Evolutionary conservation across 2,113 vertebrate species (phyloP).

Genomic region (Semicossyphus pulcher): DNA sequence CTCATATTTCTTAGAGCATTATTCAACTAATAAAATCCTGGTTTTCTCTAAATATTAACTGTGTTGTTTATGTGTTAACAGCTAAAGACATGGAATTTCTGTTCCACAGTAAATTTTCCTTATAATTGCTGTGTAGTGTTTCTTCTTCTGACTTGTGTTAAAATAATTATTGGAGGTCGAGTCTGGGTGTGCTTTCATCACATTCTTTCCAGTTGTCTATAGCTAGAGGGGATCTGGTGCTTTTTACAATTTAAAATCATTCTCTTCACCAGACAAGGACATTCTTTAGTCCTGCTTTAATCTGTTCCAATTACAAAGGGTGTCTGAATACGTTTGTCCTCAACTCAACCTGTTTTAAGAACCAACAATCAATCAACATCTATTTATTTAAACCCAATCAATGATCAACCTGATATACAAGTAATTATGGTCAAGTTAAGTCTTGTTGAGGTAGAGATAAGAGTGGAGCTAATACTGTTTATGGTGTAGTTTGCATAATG

Average conservation of each 20-base stretch:
- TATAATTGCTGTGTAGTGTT: neutral
- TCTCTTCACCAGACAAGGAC: neutral
- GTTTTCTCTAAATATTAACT: no score
- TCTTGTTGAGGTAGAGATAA: neutral
- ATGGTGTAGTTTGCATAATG: slow-evolving; percentile 3
- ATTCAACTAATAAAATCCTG: no score
- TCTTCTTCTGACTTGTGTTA: neutral
- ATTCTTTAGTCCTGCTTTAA: neutral
- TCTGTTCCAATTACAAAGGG: neutral
- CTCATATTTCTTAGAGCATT: no score
- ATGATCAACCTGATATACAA: no score
- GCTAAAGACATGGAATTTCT: no score
- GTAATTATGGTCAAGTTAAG: no score
- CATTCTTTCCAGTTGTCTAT: neutral
- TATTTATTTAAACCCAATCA: slow-evolving; percentile 3
- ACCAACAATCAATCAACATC: no score
- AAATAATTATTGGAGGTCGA: neutral
- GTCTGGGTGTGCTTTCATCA: slow-evolving; percentile 6
- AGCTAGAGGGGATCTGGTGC: neutral
- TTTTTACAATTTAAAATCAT: slow-evolving; percentile 1
- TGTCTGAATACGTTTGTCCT: slow-evolving; percentile 9
- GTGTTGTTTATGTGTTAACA: neutral
- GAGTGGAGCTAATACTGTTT: neutral
- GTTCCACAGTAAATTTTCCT: neutral
- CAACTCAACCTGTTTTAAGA: neutral